These are phyloP conservation scores for Drosophila subpulchrella DNA, from an alignment of 1,140 invertebrate genomes.

Conservation along the genomic window DNA sequence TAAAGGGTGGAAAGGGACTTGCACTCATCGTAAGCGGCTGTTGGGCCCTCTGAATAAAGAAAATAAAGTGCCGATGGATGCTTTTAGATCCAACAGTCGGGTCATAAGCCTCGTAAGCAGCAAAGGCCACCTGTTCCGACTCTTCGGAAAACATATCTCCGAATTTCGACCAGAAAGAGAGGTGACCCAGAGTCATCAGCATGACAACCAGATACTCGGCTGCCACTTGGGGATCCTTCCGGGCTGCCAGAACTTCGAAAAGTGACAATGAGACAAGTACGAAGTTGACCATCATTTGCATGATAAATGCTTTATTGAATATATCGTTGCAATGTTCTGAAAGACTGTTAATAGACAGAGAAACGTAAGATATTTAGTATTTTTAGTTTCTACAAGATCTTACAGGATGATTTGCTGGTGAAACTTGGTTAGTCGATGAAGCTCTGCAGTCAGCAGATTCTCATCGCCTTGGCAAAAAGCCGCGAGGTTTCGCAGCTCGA, in stretches of 20 bases:
- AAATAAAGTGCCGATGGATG: slow-evolving; percentile 20
- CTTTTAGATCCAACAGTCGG: background rate
- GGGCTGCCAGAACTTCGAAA: slow-evolving; percentile 36
- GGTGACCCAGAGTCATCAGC: slow-evolving; percentile 31
- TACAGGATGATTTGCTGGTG: slow-evolving; percentile 53
- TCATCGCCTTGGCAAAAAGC: slow-evolving; percentile 1
- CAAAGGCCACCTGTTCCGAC: slow-evolving; percentile 36
- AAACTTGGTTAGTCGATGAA: slow-evolving; percentile 5
- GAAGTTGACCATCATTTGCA: slow-evolving; percentile 45
- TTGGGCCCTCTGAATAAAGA: slow-evolving; percentile 50
- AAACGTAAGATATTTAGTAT: no score
- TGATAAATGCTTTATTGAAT: slow-evolving; percentile 39
- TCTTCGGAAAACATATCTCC: slow-evolving; percentile 54
- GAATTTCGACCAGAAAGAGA: slow-evolving; percentile 42
- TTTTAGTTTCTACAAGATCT: background rate
- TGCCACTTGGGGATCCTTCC: slow-evolving; percentile 31
- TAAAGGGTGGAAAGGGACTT: slow-evolving; percentile 51
- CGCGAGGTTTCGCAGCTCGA: slow-evolving; percentile 30
- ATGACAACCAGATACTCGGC: slow-evolving; percentile 46
- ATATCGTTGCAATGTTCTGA: slow-evolving; percentile 40
- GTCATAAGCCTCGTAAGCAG: slow-evolving; percentile 52
- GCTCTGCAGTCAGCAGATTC: background rate
- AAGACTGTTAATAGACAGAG: slow-evolving; percentile 15
- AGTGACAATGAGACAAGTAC: slow-evolving; percentile 48
- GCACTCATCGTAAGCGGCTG: slow-evolving; percentile 23